Percentiles rank a stretch among this genome's conserved stretches.
These are phyloP conservation scores for Eugnorisma glareosa DNA, from an alignment of 2,888 invertebrate genomes.

Conservation along the genomic window DNA sequence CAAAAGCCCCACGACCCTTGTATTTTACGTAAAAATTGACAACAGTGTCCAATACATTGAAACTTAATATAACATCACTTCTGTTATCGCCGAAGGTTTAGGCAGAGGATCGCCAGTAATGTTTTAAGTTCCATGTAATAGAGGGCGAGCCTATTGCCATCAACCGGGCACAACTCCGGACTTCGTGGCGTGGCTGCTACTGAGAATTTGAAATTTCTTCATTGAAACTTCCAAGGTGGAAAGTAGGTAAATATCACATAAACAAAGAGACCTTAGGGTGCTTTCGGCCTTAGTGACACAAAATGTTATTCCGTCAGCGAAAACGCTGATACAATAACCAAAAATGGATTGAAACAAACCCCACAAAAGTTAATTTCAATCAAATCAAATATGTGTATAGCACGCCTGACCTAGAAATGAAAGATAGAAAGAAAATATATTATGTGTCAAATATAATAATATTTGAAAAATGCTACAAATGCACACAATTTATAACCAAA, in stretches of 20 bases:
- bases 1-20: too few relatives aligned
- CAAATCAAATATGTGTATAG: background rate
- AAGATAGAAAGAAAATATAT: too few relatives aligned
- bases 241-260: background rate
- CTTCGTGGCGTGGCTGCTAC: background rate
- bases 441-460: too few relatives aligned
- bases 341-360: background rate
- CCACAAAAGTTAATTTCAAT: too few relatives aligned
- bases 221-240: background rate
- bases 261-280: background rate
- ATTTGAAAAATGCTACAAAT: too few relatives aligned
- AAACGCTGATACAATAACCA: background rate
- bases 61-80: background rate
- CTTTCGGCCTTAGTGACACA: too few relatives aligned
- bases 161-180: background rate
- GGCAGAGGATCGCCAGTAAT: background rate
- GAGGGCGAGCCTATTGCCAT: too few relatives aligned
- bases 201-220: background rate
- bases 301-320: too few relatives aligned
- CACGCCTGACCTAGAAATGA: background rate
- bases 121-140: background rate
- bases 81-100: background rate
- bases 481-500: too few relatives aligned
- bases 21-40: too few relatives aligned
- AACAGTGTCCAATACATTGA: background rate